Percentiles rank a stretch among this genome's conserved stretches.
Evolutionary conservation across 2,888 invertebrate genomes (phyloP).

Genomic region (Pristionchus arcanus): DNA sequence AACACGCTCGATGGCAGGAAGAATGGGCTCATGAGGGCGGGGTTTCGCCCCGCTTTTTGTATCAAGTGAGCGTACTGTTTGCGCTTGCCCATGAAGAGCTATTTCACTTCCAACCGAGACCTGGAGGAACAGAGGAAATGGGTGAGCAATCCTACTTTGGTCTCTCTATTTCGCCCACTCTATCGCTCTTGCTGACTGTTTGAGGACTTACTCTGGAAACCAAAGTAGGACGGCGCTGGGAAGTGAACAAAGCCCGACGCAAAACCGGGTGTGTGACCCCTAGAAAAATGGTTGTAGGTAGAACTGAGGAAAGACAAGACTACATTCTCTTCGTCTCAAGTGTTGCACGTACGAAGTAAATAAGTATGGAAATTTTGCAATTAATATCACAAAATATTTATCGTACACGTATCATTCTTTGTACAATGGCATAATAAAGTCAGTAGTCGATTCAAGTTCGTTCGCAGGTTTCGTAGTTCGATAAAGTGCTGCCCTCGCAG

Average conservation of each 20-base stretch:
- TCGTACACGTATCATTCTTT: not conserved
- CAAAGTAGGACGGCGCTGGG: not conserved
- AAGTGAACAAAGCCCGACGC: not conserved
- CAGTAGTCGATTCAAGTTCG: not conserved
- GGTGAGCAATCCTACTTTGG: too few species aligned
- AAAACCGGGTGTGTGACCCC: conserved; percentile 8
- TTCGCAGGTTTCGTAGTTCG: conserved; percentile 4
- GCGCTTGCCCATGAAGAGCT: not conserved
- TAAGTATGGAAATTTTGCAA: too few species aligned
- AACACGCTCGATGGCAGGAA: not conserved
- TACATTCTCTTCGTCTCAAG: not conserved
- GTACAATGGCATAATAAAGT: not conserved
- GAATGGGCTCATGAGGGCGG: not conserved
- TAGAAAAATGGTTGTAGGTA: not conserved
- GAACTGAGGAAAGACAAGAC: not conserved
- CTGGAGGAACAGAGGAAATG: not conserved
- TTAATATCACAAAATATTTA: conserved; percentile 1
- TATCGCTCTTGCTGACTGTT: too few species aligned
- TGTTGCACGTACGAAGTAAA: not conserved
- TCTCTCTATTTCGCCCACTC: too few species aligned
- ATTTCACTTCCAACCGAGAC: not conserved
- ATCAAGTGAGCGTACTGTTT: not conserved
- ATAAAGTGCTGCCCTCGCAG: conserved; percentile 36
- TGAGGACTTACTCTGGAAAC: not conserved
- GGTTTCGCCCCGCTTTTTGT: not conserved